Evolutionary conservation across 2,113 vertebrate genomes (phyloP), one percentile per base, ranked within the genome.

Genomic region (Sterrhoptilus dennistouni): DNA sequence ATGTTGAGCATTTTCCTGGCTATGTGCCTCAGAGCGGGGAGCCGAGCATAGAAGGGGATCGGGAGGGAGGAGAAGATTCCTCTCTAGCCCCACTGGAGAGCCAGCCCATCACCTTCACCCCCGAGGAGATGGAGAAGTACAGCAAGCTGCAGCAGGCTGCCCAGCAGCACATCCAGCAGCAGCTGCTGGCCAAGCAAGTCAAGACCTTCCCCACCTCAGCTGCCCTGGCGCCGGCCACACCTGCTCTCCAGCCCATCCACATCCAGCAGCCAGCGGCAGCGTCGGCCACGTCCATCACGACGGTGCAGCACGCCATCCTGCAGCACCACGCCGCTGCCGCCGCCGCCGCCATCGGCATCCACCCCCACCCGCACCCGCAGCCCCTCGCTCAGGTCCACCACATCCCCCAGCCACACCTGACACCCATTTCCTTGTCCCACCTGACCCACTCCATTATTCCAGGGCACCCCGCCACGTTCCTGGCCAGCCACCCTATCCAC

Each of bases 61-160:
- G 97, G 45, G 99, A 99, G 50, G 98, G 98, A 5, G 98, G 98
- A 54, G 99, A 99, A n/a, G 99, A 99, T 25, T 98, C 98, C 19
- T 98, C 99, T 7, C 96, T 99, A 69, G 99, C 99, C 5, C 99
- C 99, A 0, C 95, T 99, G 12, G 99, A 99, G 97, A 99, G 99
- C 97, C 99, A 99, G 87, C 99, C 99, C 19, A 99, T 99, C 88
- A 99, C 99, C 5, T 99, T 99, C 90, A 99, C 99, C 0, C 99
- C 99, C 0, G 99, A 99, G 96, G 99, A 99, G 94, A 99, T 99
- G 99, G 99, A 99, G 96, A 99, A 99, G 66, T 99, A 99, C 97
- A 99, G 99, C 92, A 99, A 99, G 94, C 98, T 99, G 88, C 99
- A 99, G 81, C 99, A 99, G 97, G 99, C 99, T 0, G 99, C 99